Percentiles rank a stretch among this genome's conserved stretches.
Conservation (phyloP, 2,888 invertebrate genomes). For the Eupithecia vulgata region DNA sequence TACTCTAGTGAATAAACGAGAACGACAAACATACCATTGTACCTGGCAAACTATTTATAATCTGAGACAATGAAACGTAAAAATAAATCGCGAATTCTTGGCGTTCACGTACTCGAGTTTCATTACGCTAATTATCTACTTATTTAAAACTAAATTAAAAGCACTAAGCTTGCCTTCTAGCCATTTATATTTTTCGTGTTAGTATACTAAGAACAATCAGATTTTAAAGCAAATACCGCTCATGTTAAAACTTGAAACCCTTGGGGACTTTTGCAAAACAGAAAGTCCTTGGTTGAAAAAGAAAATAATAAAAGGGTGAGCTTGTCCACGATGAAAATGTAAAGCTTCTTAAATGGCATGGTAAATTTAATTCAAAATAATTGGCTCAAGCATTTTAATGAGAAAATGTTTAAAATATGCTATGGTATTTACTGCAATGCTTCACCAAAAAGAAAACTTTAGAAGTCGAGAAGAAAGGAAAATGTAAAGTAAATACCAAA, state of each 20-base stretch:
- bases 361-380: neutral
- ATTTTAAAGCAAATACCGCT: neutral
- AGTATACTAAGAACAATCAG: neutral
- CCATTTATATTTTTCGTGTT: neutral
- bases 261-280: neutral
- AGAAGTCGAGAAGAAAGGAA: neutral
- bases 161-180: neutral
- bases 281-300: neutral
- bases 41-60: conserved; percentile 42
- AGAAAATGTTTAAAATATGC: neutral
- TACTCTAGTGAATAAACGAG: conserved; percentile 20
- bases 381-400: neutral
- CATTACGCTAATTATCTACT: conserved; percentile 35
- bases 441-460: neutral
- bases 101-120: conserved; percentile 34
- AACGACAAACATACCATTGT: conserved; percentile 25
- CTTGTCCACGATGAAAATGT: conserved; percentile 1
- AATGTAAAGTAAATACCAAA: neutral
- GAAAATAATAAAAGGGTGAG: neutral
- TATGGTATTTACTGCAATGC: neutral
- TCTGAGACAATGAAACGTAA: conserved; percentile 38
- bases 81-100: conserved; percentile 39
- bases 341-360: conserved; percentile 1
- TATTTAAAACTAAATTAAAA: conserved; percentile 30
- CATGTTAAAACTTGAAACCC: neutral